phyloP scores from a whole-genome alignment of 2,888 invertebrate species.

The Spilosoma lubricipeda region DNA sequence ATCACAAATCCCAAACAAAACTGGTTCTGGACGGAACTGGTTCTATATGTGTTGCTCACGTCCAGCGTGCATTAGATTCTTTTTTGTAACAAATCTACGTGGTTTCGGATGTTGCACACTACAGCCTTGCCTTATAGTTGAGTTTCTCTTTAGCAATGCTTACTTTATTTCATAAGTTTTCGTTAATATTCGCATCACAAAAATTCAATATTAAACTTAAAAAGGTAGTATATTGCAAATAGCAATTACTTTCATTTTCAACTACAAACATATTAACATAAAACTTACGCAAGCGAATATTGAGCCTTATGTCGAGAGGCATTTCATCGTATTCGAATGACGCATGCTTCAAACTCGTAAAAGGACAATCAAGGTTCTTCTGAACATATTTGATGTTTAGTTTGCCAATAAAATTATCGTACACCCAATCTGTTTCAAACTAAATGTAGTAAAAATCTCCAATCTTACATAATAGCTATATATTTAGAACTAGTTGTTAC shows the following conservation, averaged over 20 bases:
- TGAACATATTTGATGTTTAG: neutral
- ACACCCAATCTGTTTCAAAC: neutral
- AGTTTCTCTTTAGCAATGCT: slow-evolving; percentile 54
- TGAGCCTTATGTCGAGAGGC: neutral
- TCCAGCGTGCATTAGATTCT: slow-evolving; percentile 54
- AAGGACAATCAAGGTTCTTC: slow-evolving; percentile 26
- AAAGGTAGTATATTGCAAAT: neutral
- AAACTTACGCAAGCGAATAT: neutral
- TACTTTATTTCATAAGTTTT: slow-evolving; percentile 35
- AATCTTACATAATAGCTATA: neutral
- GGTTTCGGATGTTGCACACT: slow-evolving; percentile 55
- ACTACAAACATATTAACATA: neutral
- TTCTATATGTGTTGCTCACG: slow-evolving; percentile 46
- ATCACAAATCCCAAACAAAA: slow-evolving; percentile 45
- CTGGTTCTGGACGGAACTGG: slow-evolving; percentile 38
- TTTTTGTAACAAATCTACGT: slow-evolving; percentile 43
- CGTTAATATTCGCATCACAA: neutral
- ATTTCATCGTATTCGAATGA: slow-evolving; percentile 23
- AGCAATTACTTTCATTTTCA: neutral
- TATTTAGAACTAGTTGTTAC: no score
- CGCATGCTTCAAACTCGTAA: slow-evolving; percentile 22
- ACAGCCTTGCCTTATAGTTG: slow-evolving; percentile 52
- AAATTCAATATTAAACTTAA: neutral
- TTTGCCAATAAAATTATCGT: neutral
- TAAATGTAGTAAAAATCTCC: neutral